Evolutionary conservation across 2,797 vertebrate species (phyloP).

Genomic region (Gymnocypris eckloni): DNA sequence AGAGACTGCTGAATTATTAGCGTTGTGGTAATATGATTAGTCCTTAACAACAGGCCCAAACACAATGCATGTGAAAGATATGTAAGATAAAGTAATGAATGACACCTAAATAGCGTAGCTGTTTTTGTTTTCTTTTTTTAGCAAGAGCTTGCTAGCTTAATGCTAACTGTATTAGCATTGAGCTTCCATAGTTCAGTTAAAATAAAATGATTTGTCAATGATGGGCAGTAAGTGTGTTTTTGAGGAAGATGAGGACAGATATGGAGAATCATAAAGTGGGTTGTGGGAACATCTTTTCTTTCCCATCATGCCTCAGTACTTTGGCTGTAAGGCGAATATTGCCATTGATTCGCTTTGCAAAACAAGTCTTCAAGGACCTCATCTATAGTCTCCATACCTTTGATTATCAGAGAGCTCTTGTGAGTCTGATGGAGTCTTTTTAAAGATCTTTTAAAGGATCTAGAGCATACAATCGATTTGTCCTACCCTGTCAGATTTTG

Average conservation of each 20-base stretch:
- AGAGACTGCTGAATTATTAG: constrained; percentile 59
- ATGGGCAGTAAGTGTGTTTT: neutral
- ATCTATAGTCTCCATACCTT: constrained; percentile 13
- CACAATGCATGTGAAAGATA: neutral
- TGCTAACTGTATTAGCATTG: neutral
- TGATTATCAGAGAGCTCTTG: constrained; percentile 14
- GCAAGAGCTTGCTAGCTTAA: neutral
- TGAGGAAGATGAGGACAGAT: neutral
- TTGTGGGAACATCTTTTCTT: neutral
- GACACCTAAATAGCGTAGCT: neutral
- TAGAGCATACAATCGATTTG: neutral
- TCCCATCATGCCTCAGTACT: neutral
- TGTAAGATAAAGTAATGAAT: neutral
- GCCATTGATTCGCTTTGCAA: constrained; percentile 1
- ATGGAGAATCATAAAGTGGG: neutral
- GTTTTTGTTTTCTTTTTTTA: neutral
- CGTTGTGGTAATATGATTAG: constrained; percentile 68
- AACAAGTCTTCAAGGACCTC: neutral
- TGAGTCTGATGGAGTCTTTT: constrained; percentile 10
- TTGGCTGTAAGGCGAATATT: neutral
- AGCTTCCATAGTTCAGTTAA: neutral
- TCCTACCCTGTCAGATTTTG: too few species aligned
- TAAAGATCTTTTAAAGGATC: constrained; percentile 18
- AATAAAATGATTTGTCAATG: neutral
- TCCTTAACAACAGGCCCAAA: constrained; percentile 28